Evolutionary conservation across 30 jellyfish, hydroid and myxozoan genomes (phyloP).

Genomic region (Mastigias papua): DNA sequence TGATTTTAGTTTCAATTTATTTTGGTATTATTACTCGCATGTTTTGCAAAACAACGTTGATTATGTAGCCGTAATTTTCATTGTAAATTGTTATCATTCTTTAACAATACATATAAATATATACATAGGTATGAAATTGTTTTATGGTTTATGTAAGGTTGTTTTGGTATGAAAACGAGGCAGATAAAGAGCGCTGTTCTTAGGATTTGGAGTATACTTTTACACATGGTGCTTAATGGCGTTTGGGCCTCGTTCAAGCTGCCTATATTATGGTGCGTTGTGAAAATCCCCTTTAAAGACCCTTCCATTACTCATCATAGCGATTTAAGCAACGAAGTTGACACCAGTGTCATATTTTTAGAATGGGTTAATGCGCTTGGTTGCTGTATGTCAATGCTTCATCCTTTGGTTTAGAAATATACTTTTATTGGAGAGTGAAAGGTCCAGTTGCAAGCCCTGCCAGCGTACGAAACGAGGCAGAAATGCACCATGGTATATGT

Average conservation of each 20-base stretch:
- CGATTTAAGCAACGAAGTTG: too few relatives aligned
- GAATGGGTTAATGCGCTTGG: too few relatives aligned
- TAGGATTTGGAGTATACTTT: not conserved
- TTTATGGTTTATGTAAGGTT: not conserved
- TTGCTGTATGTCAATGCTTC: too few relatives aligned
- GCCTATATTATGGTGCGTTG: conserved; percentile 1
- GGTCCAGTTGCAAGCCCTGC: too few relatives aligned
- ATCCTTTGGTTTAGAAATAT: too few relatives aligned
- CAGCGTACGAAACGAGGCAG: too few relatives aligned
- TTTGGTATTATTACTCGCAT: not conserved
- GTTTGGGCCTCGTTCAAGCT: not conserved
- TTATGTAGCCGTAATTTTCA: not conserved
- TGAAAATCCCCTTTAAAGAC: not conserved
- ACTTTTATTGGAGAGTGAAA: too few relatives aligned
- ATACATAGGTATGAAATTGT: not conserved
- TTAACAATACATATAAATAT: not conserved
- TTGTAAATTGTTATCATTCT: conserved; percentile 7
- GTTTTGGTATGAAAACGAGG: conserved; percentile 3
- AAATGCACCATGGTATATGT: conserved; percentile 9
- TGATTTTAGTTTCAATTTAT: conserved; percentile 23
- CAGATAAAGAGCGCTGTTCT: not conserved
- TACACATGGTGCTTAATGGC: not conserved
- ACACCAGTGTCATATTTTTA: too few relatives aligned
- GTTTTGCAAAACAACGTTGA: conserved; percentile 16
- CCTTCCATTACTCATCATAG: too few relatives aligned